phyloP scores from a whole-genome alignment of 2,113 vertebrate species.

The Muntiacus muntjak region DNA sequence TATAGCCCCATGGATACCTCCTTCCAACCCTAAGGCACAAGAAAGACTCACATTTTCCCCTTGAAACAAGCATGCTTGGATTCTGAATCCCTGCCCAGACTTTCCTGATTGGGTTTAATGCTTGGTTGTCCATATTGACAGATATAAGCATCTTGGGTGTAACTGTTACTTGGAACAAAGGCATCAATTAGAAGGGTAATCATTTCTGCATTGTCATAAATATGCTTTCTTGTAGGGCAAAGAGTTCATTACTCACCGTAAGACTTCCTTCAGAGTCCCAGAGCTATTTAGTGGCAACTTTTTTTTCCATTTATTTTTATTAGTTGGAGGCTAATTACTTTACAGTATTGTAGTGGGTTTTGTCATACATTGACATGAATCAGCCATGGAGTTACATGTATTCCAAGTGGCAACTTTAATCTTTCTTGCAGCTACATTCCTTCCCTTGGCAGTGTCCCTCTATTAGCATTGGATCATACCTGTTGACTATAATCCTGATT shows the following conservation, averaged over 20 bases:
- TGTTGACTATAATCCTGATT: neutral
- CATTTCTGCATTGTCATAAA: neutral
- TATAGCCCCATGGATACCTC: neutral
- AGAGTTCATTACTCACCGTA: neutral
- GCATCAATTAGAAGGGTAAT: constrained; percentile 16
- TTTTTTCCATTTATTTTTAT: neutral
- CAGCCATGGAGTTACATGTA: too few relatives aligned
- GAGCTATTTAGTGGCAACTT: constrained; percentile 12
- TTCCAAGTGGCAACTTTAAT: neutral
- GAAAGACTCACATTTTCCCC: neutral
- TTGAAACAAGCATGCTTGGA: neutral
- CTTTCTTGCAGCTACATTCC: neutral
- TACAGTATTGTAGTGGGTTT: too few relatives aligned
- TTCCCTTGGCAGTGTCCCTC: neutral
- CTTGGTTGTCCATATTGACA: constrained; percentile 26
- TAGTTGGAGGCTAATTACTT: too few relatives aligned
- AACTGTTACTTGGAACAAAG: constrained; percentile 20
- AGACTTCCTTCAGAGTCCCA: constrained; percentile 1
- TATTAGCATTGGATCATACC: neutral
- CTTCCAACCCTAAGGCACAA: neutral
- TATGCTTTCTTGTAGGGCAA: neutral
- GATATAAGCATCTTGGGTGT: neutral
- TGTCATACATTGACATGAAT: too few relatives aligned
- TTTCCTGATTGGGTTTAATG: constrained; percentile 34
- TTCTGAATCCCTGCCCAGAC: neutral